Conservation (phyloP, 2,113 vertebrate species). For the Lamprotornis superbus region DNA sequence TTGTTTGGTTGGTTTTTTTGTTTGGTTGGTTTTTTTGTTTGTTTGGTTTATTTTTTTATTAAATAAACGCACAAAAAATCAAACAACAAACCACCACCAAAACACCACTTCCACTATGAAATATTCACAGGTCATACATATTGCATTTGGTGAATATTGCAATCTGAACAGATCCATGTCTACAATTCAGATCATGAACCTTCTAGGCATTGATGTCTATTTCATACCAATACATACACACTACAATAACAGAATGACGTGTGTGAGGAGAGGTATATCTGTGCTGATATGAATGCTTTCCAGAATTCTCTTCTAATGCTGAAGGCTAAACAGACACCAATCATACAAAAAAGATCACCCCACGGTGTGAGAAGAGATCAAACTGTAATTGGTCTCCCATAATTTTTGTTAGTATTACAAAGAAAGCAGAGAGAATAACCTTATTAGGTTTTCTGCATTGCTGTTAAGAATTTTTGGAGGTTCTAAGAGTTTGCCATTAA, state of each 20-base stretch:
- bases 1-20: not conserved
- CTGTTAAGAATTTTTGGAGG: not conserved
- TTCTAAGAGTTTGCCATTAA: not conserved
- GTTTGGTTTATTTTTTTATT: not conserved
- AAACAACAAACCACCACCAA: not conserved
- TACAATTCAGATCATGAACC: not conserved
- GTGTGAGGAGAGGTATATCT: not conserved
- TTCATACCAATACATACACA: not conserved
- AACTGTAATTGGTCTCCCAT: not conserved
- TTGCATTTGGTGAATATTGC: conserved; percentile 36
- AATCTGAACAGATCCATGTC: not conserved
- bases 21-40: too few species aligned
- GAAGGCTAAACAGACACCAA: not conserved
- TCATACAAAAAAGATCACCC: not conserved
- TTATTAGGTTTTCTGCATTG: not conserved
- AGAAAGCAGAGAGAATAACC: not conserved
- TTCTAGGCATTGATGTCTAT: not conserved
- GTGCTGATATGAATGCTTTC: not conserved
- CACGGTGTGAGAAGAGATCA: not conserved
- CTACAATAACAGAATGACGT: not conserved
- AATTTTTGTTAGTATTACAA: not conserved
- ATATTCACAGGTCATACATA: conserved; percentile 32
- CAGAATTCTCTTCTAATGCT: not conserved
- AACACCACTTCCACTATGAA: not conserved
- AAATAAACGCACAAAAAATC: not conserved